Conservation (phyloP, 2,888 invertebrate species). For the Molorchus minor region DNA sequence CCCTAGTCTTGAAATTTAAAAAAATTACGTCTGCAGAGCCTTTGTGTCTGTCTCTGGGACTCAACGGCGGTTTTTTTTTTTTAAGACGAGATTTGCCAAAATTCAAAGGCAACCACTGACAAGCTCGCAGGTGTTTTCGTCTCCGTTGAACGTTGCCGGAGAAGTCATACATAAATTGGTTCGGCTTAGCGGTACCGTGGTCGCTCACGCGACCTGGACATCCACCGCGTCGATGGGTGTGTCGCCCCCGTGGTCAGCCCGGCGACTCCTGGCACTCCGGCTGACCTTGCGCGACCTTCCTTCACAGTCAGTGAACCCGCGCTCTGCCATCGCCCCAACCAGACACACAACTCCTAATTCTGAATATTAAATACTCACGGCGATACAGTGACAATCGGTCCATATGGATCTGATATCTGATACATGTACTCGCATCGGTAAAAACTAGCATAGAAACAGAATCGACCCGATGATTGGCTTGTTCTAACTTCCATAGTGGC, state of each 20-base stretch:
- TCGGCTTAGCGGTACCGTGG: conserved; percentile 15
- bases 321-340: conserved; percentile 33
- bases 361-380: conserved; percentile 40
- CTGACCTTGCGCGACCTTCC: conserved; percentile 50
- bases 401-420: conserved; percentile 1
- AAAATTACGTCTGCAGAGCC: too few relatives aligned
- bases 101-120: too few relatives aligned
- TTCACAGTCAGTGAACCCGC: conserved; percentile 47
- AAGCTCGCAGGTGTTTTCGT: background rate
- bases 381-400: conserved; percentile 29
- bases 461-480: too few relatives aligned
- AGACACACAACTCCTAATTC: conserved; percentile 40
- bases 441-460: too few relatives aligned
- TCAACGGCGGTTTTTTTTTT: too few relatives aligned
- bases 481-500: too few relatives aligned
- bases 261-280: conserved; percentile 19
- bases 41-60: too few relatives aligned
- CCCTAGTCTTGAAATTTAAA: too few relatives aligned
- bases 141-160: background rate
- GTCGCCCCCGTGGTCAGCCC: conserved; percentile 33
- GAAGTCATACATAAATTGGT: too few relatives aligned
- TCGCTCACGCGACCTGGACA: conserved; percentile 19
- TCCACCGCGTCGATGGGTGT: conserved; percentile 17
- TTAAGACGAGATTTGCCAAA: too few relatives aligned
- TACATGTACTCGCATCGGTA: too few relatives aligned